Percentiles rank a stretch among this genome's conserved stretches.
Evolutionary conservation across 2,113 vertebrate species (phyloP).

Genomic region (Naja naja): DNA sequence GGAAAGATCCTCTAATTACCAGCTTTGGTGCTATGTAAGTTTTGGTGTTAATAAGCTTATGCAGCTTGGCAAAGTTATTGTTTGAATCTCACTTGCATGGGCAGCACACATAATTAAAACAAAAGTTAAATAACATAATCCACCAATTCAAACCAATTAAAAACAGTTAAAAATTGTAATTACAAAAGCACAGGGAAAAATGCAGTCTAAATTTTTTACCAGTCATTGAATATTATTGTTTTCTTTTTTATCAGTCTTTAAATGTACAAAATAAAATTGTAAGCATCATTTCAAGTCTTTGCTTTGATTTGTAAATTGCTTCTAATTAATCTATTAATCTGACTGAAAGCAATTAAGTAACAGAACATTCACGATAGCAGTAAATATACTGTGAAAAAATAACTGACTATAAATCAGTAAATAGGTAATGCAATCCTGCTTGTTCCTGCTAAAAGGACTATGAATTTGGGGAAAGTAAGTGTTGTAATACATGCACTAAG

Average conservation of each 20-base stretch:
- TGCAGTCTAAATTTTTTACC: neutral
- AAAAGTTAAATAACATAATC: neutral
- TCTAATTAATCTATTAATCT: neutral
- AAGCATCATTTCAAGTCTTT: neutral
- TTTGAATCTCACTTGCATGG: neutral
- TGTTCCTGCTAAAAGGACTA: neutral
- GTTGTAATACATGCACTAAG: neutral
- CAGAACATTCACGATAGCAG: neutral
- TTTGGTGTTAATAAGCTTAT: neutral
- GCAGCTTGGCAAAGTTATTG: neutral
- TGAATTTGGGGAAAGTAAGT: neutral
- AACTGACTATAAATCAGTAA: neutral
- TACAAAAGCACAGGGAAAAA: neutral
- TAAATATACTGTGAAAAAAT: neutral
- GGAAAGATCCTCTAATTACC: neutral
- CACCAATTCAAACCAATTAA: neutral
- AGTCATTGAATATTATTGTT: neutral
- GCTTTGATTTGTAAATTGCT: neutral
- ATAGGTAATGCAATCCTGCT: neutral
- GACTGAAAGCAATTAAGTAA: neutral
- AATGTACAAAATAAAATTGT: neutral
- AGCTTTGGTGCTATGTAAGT: neutral
- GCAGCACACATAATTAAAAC: neutral
- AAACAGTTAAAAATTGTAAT: neutral
- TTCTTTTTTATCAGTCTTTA: neutral